These are phyloP conservation scores for Acrobasis repandana DNA, from an alignment of 2,888 invertebrate genomes.

Conservation along the genomic window DNA sequence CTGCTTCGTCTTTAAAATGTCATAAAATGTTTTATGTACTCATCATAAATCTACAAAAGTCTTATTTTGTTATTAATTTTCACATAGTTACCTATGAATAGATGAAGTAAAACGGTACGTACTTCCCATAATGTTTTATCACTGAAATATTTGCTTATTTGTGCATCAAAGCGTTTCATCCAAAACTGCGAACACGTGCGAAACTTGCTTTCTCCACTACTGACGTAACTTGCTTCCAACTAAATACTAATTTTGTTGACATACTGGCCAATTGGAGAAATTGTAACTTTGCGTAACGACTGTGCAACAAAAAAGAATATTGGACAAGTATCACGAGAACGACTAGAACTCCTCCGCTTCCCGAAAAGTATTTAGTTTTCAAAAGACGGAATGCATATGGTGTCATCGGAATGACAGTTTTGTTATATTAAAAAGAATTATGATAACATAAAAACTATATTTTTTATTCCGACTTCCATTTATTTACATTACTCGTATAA, in stretches of 20 bases:
- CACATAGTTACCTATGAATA: too few species aligned
- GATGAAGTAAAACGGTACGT: background rate
- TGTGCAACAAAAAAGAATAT: slow-evolving; percentile 17
- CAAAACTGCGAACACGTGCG: slow-evolving; percentile 22
- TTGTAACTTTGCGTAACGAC: slow-evolving; percentile 37
- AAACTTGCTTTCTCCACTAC: slow-evolving; percentile 44
- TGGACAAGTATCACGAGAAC: background rate
- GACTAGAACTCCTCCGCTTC: background rate
- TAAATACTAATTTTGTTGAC: slow-evolving; percentile 43
- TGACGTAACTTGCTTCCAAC: slow-evolving; percentile 38
- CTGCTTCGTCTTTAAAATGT: too few species aligned
- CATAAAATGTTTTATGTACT: too few species aligned
- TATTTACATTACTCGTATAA: too few species aligned
- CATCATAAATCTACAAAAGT: too few species aligned
- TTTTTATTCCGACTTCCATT: too few species aligned
- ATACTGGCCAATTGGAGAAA: slow-evolving; percentile 37
- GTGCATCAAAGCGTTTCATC: slow-evolving; percentile 34
- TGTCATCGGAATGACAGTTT: too few species aligned
- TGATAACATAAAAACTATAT: too few species aligned
- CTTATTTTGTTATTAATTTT: too few species aligned
- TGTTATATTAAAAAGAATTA: too few species aligned
- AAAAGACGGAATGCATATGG: background rate
- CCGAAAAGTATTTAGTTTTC: background rate
- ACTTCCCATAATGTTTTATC: background rate
- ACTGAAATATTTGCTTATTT: slow-evolving; percentile 29